A percentile compares a stretch with the other conserved stretches of the same genome.
These are phyloP conservation scores for Rana temporaria DNA, from an alignment of 2,113 vertebrate genomes.

Conservation along the genomic window DNA sequence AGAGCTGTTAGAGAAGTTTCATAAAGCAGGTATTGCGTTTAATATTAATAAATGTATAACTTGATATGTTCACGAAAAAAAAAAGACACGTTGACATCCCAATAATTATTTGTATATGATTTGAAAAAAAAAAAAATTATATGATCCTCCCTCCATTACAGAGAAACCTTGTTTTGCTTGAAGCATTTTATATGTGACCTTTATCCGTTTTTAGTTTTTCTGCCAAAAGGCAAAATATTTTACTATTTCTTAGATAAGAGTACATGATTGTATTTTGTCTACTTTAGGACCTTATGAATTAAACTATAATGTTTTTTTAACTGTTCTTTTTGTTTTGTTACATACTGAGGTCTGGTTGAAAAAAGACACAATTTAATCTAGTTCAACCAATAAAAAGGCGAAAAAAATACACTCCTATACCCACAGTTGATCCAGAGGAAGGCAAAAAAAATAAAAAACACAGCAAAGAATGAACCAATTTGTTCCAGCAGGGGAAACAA, in stretches of 20 bases:
- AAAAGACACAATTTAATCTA: no score
- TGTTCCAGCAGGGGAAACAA: no score
- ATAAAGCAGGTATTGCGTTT: conserved; percentile 80
- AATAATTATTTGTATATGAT: no score
- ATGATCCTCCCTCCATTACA: background rate
- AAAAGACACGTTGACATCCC: background rate
- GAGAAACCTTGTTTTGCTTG: conserved; percentile 34
- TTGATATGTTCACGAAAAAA: background rate
- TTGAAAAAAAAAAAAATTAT: no score
- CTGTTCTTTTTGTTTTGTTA: no score
- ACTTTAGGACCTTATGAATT: background rate
- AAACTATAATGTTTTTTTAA: background rate
- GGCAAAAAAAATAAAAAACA: no score
- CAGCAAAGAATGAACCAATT: no score
- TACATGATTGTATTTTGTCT: conserved; percentile 1
- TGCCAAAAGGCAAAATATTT: conserved; percentile 45
- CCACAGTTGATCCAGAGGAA: no score
- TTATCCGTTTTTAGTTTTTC: conserved; percentile 31
- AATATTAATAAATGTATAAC: conserved; percentile 34
- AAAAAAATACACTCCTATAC: no score
- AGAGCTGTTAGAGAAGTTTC: conserved; percentile 82
- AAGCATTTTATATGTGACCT: no score
- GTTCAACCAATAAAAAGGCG: no score
- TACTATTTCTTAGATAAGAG: conserved; percentile 4
- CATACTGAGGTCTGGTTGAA: no score